Percentiles rank a stretch among this genome's conserved stretches.
These are phyloP conservation scores for Bombus balteatus DNA, from an alignment of 1,140 invertebrate species.

Conservation along the genomic window DNA sequence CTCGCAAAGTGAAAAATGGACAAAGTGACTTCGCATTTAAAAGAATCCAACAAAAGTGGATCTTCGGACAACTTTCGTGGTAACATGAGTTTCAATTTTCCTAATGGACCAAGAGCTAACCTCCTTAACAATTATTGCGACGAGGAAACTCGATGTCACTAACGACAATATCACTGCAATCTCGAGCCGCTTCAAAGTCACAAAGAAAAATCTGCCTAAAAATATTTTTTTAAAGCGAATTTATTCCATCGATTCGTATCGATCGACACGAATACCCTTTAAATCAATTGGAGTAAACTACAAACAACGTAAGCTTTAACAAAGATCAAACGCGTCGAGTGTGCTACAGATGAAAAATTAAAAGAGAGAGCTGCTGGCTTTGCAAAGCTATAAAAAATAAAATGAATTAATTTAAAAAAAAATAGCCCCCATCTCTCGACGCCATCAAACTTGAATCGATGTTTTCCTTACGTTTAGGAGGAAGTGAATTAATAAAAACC, in stretches of 20 bases:
- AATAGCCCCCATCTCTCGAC: not conserved
- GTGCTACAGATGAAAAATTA: slow-evolving; percentile 19
- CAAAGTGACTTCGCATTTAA: slow-evolving; percentile 17
- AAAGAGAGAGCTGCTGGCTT: not conserved
- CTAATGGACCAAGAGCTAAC: slow-evolving; percentile 34
- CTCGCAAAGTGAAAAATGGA: slow-evolving; percentile 43
- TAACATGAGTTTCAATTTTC: slow-evolving; percentile 38
- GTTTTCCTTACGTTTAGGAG: no score
- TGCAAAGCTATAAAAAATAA: not conserved
- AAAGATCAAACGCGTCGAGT: slow-evolving; percentile 13
- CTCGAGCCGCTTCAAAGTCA: not conserved
- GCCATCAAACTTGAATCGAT: no score
- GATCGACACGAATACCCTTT: not conserved
- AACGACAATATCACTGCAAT: not conserved
- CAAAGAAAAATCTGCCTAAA: not conserved
- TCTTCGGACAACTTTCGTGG: not conserved
- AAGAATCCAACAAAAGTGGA: slow-evolving; percentile 33
- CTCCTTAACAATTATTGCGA: slow-evolving; percentile 16
- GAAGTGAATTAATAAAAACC: no score
- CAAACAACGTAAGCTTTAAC: not conserved
- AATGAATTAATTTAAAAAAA: not conserved
- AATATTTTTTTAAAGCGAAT: not conserved
- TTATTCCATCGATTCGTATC: not conserved
- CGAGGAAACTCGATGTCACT: not conserved
- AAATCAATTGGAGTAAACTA: slow-evolving; percentile 19